Evolutionary conservation across 2,113 vertebrate species (phyloP), one percentile per base, ranked within the genome.

Genomic region (Platysternon megacephalum): DNA sequence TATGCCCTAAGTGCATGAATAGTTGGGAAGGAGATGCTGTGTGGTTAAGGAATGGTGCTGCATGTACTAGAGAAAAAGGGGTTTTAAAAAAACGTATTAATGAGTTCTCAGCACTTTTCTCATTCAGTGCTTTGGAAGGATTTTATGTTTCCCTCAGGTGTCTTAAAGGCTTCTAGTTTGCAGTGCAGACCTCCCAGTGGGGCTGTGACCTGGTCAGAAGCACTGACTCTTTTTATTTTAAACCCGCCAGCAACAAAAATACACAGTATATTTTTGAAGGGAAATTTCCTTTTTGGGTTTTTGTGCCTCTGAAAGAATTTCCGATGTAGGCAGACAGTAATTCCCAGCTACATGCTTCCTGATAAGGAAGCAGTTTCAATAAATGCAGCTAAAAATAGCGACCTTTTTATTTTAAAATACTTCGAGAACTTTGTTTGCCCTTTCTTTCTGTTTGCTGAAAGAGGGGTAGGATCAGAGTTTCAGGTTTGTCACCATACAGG

Each of bases 261-360:
- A 8, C 13, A 55, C 80, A 39, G 93, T 95, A 93, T 97, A 88
- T 96, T 98, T 97, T 94, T 96, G 94, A 98, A 98, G 97, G 98
- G 98, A 98, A 98, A 98, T 98, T 98, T 98, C 98, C 98, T 98
- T 98, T 98, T 98, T 98, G 98, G 98, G 98, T 95, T 98, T 97
- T 96, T 97, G 97, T 98, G 93, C 97, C 97, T 97, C 90, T 96
- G 97, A 98, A 98, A 98, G 98, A 98, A 98, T 98, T 98, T 98
- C 98, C 98, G 92, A 97, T 98, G 98, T 93, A 98, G 97, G 98
- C 98, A 98, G 98, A 98, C 96, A 91, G 97, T 98, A 97, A 97
- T 98, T 98, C 98, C 98, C 96, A 98, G 97, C 98, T 97, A 95
- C 94, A 82, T 96, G 95, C 96, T 98, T 98, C 98, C 98, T 97